Conservation (phyloP, 2,888 invertebrate species). For the Dryococelus australis region DNA sequence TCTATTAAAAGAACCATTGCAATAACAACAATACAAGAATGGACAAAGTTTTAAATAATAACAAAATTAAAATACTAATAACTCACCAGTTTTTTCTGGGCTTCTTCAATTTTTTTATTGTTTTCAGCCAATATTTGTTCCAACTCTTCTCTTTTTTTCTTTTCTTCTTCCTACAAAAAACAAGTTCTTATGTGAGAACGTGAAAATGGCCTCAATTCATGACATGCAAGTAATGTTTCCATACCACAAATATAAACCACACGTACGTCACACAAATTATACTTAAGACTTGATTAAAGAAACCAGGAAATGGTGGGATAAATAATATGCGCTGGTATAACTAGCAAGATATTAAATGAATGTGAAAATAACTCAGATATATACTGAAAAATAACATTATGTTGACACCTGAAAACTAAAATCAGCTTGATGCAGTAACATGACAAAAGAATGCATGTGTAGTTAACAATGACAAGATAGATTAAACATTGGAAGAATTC, state of each 20-base stretch:
- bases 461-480: neutral
- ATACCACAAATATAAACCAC: constrained; percentile 7
- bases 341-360: neutral
- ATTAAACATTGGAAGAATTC: neutral
- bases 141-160: constrained; percentile 92
- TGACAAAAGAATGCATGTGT: neutral
- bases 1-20: too few species aligned
- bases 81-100: constrained; percentile 93
- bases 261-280: constrained; percentile 9
- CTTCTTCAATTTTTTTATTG: constrained; percentile 96
- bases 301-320: neutral
- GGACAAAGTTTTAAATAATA: neutral
- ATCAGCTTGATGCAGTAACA: neutral
- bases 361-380: neutral
- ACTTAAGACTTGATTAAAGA: neutral
- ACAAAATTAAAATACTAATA: neutral
- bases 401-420: neutral
- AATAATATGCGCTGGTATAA: neutral
- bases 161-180: constrained; percentile 95
- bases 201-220: constrained; percentile 23
- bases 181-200: constrained; percentile 52
- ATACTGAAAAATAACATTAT: neutral
- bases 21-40: too few species aligned
- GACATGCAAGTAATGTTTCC: constrained; percentile 37
- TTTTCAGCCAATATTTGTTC: constrained; percentile 98